Conservation (phyloP, 2,113 vertebrate species). For the Lagenorhynchus albirostris region DNA sequence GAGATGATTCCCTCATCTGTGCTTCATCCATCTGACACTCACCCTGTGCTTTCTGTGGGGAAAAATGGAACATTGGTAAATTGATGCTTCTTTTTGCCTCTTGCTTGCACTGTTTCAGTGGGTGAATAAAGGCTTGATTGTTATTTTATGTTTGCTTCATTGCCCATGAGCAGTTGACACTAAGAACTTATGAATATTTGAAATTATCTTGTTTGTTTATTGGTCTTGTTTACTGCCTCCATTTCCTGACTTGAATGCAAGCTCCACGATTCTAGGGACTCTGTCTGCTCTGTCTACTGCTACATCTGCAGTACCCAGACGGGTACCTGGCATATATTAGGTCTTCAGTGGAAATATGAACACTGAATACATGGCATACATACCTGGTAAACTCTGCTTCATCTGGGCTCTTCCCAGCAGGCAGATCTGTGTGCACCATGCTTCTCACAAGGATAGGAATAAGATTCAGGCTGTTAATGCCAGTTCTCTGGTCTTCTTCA, state of each 20-base stretch:
- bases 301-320: background rate
- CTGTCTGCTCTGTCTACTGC: background rate
- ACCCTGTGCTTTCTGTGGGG: too few relatives aligned
- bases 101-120: background rate
- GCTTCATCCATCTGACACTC: background rate
- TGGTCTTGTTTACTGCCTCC: background rate
- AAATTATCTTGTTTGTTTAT: background rate
- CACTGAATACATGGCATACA: background rate
- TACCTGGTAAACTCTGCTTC: background rate
- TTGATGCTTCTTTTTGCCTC: background rate
- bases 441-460: background rate
- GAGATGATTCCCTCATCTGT: background rate
- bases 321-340: background rate
- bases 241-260: background rate
- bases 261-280: background rate
- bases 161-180: background rate
- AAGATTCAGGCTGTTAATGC: background rate
- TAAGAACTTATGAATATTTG: background rate
- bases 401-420: background rate
- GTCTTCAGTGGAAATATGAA: background rate
- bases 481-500: background rate
- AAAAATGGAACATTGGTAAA: background rate
- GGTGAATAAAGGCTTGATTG: background rate
- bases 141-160: background rate
- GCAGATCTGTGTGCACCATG: background rate